Conservation (phyloP, 2,113 vertebrate species). For the Polyodon spathula region DNA sequence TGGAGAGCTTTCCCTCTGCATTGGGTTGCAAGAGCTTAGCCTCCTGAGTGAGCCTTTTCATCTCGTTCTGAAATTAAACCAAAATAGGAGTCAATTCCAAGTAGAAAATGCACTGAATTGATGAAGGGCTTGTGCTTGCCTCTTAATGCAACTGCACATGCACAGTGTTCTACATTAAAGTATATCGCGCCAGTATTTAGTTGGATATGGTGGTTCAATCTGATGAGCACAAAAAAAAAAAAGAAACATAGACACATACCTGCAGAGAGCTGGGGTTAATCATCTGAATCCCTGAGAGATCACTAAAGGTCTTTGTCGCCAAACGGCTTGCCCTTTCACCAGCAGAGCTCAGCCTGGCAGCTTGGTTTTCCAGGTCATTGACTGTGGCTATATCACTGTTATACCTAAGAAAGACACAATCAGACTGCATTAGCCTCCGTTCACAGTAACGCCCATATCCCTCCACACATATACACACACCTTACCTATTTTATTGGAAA, state of each 20-base stretch:
- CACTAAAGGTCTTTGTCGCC: constrained; percentile 29
- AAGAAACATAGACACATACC: too few species aligned
- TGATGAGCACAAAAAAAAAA: too few species aligned
- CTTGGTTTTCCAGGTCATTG: constrained; percentile 38
- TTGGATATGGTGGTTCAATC: too few species aligned
- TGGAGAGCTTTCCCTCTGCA: constrained; percentile 19
- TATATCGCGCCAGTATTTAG: constrained; percentile 6
- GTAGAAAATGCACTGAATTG: too few species aligned
- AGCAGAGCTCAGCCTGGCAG: constrained; percentile 15
- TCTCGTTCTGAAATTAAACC: constrained; percentile 25
- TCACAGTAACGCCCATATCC: too few species aligned
- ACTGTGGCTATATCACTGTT: constrained; percentile 30
- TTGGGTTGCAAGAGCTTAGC: constrained; percentile 22
- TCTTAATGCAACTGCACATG: constrained; percentile 24
- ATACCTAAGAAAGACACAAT: constrained; percentile 32
- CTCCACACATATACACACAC: neutral
- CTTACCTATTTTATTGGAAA: neutral
- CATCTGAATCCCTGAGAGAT: constrained; percentile 32
- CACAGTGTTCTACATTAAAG: too few species aligned
- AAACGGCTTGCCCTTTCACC: constrained; percentile 39
- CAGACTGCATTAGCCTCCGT: neutral
- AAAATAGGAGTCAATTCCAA: neutral
- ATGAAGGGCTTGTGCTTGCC: neutral
- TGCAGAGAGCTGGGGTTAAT: constrained; percentile 30
- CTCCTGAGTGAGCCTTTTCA: constrained; percentile 22